Percentiles rank a stretch among this genome's conserved stretches.
Conservation (phyloP, 2,797 vertebrate genomes). For the Xiphorhynchus erythropygius region DNA sequence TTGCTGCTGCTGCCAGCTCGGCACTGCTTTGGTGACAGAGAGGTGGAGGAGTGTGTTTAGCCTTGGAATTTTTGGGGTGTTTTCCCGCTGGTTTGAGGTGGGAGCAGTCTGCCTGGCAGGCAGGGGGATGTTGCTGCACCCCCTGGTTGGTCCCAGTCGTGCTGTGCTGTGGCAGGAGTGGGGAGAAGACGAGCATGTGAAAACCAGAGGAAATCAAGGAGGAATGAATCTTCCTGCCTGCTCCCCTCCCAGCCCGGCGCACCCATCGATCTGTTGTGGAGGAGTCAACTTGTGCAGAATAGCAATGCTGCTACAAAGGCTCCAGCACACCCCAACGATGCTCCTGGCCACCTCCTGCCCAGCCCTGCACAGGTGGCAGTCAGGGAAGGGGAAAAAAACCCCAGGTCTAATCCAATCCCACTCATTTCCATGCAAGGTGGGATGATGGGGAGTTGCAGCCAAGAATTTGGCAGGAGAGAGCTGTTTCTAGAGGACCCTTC, state of each 20-base stretch:
- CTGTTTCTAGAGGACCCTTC: conserved; percentile 4
- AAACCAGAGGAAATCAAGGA: neutral
- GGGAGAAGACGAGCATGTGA: neutral
- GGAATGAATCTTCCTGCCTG: neutral
- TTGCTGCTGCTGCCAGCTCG: accelerated
- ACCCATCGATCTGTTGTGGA: conserved; percentile 31
- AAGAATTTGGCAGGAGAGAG: neutral
- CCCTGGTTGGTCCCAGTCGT: accelerated
- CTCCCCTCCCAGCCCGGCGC: neutral
- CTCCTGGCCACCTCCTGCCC: neutral
- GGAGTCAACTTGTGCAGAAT: conserved; percentile 45
- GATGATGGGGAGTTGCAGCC: neutral
- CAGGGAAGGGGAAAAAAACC: neutral
- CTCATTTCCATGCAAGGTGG: neutral
- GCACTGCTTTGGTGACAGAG: neutral
- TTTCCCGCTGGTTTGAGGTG: neutral
- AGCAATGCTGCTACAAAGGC: neutral
- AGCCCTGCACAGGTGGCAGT: neutral
- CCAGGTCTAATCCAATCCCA: neutral
- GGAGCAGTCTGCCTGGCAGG: neutral
- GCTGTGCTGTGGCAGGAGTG: neutral
- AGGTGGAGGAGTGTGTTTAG: neutral
- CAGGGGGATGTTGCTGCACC: accelerated
- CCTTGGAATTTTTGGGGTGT: neutral
- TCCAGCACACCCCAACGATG: neutral